Evolutionary conservation across 2,888 invertebrate genomes (phyloP).

Genomic region (Anthrax anthrax): DNA sequence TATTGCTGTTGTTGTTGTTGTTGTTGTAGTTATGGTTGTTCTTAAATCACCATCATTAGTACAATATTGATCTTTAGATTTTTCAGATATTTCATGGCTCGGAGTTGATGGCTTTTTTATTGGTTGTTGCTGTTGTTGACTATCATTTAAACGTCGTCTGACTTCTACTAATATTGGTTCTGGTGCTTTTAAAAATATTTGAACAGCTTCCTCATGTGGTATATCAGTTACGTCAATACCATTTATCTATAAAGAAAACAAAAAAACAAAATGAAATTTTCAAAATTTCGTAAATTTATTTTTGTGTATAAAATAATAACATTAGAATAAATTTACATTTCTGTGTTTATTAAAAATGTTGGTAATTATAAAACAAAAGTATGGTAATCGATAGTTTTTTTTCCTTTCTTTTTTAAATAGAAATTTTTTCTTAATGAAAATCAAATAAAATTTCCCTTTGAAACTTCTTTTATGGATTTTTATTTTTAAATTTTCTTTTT

Average conservation of each 20-base stretch:
- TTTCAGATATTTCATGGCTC: conserved; percentile 11
- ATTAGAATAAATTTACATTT: too few relatives aligned
- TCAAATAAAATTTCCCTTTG: too few relatives aligned
- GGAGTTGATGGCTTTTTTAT: conserved; percentile 13
- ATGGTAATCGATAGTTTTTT: too few relatives aligned
- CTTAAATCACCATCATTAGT: neutral
- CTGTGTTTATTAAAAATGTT: too few relatives aligned
- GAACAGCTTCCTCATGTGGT: conserved; percentile 41
- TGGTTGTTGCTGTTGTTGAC: neutral
- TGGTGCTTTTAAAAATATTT: conserved; percentile 38
- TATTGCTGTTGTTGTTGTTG: too few relatives aligned
- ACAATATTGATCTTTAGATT: conserved; percentile 2
- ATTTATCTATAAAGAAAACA: conserved; percentile 35
- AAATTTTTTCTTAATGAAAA: too few relatives aligned
- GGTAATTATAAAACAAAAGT: too few relatives aligned
- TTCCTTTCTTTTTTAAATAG: too few relatives aligned
- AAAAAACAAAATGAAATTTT: neutral
- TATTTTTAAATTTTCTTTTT: too few relatives aligned
- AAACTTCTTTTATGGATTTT: too few relatives aligned
- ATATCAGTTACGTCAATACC: conserved; percentile 42
- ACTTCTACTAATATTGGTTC: conserved; percentile 43
- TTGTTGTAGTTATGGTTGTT: neutral
- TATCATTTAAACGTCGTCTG: conserved; percentile 25
- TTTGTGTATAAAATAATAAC: too few relatives aligned
- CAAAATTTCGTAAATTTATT: too few relatives aligned